Evolutionary conservation across 2,797 vertebrate genomes (phyloP).

Genomic region (Amazona ochrocephala): DNA sequence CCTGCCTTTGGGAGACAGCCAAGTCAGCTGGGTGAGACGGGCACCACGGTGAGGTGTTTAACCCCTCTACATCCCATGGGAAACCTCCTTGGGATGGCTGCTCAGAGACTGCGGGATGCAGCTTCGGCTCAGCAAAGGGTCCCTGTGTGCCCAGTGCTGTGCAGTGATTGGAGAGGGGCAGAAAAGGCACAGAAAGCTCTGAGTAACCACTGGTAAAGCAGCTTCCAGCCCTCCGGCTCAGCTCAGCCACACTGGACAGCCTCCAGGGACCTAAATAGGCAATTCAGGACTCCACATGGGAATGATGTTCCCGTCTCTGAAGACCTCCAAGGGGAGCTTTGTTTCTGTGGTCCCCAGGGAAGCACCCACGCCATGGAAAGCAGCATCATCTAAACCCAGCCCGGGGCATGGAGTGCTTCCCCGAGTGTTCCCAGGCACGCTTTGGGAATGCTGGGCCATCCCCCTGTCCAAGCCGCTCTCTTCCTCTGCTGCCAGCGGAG

Average conservation of each 20-base stretch:
- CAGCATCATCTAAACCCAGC: neutral
- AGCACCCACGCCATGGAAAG: neutral
- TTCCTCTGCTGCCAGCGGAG: neutral
- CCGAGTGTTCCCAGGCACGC: neutral
- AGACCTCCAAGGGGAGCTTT: slow-evolving; percentile 36
- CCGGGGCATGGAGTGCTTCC: neutral
- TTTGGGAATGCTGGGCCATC: neutral
- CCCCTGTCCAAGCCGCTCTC: fast-evolving
- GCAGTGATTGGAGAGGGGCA: neutral
- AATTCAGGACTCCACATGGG: slow-evolving; percentile 27
- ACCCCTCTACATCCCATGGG: fast-evolving
- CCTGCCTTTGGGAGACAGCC: slow-evolving; percentile 27
- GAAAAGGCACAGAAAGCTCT: neutral
- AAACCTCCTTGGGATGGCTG: neutral
- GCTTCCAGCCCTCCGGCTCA: neutral
- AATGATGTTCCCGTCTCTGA: neutral
- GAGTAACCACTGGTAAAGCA: neutral
- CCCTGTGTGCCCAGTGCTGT: neutral
- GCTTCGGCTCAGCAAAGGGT: neutral
- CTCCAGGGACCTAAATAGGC: slow-evolving; percentile 55
- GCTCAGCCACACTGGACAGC: neutral
- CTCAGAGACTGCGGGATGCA: too few species aligned
- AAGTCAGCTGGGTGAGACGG: slow-evolving; percentile 57
- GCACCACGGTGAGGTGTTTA: neutral
- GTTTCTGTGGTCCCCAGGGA: neutral